These are phyloP conservation scores for Mamestra configurata DNA, from an alignment of 1,140 invertebrate species.

Conservation along the genomic window DNA sequence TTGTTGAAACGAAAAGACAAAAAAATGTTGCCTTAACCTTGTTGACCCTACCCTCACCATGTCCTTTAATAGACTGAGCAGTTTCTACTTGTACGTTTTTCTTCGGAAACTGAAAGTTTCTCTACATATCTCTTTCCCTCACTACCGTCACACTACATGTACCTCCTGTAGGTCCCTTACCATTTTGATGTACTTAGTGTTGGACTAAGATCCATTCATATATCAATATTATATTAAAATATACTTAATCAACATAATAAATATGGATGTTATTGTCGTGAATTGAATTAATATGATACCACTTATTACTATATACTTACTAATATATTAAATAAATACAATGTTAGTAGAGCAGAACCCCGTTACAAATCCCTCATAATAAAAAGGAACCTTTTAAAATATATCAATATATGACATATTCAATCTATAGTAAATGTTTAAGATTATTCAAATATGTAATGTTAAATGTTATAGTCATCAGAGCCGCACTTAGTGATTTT, in stretches of 20 bases:
- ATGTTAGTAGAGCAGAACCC: slow-evolving; percentile 37
- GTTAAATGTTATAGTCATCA: slow-evolving; percentile 31
- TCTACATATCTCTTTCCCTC: slow-evolving; percentile 6
- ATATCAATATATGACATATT: slow-evolving; percentile 31
- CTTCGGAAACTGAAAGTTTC: background rate
- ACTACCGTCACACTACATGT: background rate
- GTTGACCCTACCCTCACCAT: slow-evolving; percentile 15
- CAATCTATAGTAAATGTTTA: slow-evolving; percentile 42
- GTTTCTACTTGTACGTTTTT: background rate
- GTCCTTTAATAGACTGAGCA: background rate
- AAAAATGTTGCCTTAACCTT: slow-evolving; percentile 43
- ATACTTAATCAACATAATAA: slow-evolving; percentile 35
- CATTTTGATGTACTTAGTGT: slow-evolving; percentile 42
- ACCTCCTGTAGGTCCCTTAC: slow-evolving; percentile 21
- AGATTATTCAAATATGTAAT: slow-evolving; percentile 16
- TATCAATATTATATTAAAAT: slow-evolving; percentile 35
- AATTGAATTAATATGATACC: slow-evolving; percentile 40
- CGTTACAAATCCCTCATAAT: slow-evolving; percentile 1
- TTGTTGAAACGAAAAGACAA: slow-evolving; percentile 40
- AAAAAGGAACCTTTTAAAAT: slow-evolving; percentile 29
- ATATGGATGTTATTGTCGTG: slow-evolving; percentile 46
- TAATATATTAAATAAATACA: slow-evolving; percentile 9
- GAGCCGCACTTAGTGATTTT: slow-evolving; percentile 19
- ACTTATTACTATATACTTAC: slow-evolving; percentile 35
- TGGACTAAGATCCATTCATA: slow-evolving; percentile 38